Percentiles rank a stretch among this genome's conserved stretches.
These are phyloP conservation scores for Tupiocoris notatus DNA, from an alignment of 2,888 invertebrate species.

Conservation along the genomic window DNA sequence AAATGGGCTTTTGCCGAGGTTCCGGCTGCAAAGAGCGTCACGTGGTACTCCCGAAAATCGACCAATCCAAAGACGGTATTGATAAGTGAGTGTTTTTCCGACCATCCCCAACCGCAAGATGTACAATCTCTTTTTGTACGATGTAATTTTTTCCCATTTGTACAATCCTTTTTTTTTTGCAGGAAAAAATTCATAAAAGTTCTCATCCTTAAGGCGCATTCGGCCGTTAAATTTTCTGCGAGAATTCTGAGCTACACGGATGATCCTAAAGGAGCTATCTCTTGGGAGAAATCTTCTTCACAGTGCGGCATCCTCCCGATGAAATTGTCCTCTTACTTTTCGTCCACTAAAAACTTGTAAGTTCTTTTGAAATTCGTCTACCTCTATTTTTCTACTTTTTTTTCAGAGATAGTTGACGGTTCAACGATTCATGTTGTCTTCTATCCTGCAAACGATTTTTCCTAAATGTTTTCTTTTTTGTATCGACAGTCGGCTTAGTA, in stretches of 20 bases:
- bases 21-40: constrained; percentile 65
- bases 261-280: background rate
- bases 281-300: constrained; percentile 6
- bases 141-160: too few relatives aligned
- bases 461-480: background rate
- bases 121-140: too few relatives aligned
- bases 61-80: constrained; percentile 55
- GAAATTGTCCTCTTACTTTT: background rate
- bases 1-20: constrained; percentile 64
- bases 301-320: background rate
- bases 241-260: constrained; percentile 55
- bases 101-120: too few relatives aligned
- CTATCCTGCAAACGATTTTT: too few relatives aligned
- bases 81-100: too few relatives aligned
- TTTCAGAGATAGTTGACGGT: background rate
- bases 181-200: constrained; percentile 60
- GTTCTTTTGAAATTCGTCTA: constrained; percentile 48
- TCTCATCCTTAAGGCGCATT: constrained; percentile 60
- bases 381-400: background rate
- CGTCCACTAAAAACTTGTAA: background rate
- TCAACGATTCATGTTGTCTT: too few relatives aligned
- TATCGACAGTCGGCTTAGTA: constrained; percentile 39
- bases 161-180: constrained; percentile 46
- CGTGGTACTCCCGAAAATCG: constrained; percentile 54
- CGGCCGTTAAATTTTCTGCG: constrained; percentile 64